Conservation (phyloP, 2,113 vertebrate genomes). For the Synodontis membranacea region DNA sequence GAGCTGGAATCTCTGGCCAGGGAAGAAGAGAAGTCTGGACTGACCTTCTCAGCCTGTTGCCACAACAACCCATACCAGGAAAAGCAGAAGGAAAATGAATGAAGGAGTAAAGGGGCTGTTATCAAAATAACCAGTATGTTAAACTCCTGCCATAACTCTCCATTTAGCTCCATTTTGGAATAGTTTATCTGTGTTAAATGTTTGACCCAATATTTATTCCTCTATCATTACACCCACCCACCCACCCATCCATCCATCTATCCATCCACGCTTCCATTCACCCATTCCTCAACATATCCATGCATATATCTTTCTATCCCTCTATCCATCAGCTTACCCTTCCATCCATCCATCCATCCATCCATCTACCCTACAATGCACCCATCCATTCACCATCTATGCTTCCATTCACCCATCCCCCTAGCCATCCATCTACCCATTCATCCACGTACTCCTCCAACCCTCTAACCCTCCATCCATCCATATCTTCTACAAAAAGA, state of each 20-base stretch:
- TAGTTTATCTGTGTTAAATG: background rate
- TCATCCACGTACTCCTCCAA: too few relatives aligned
- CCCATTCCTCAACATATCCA: background rate
- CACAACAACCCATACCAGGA: background rate
- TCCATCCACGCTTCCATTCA: background rate
- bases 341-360: background rate
- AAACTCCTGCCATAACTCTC: background rate
- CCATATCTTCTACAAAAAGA: background rate
- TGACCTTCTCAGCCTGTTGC: constrained; percentile 12
- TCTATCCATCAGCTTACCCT: background rate
- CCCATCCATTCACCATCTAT: background rate
- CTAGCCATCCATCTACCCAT: background rate
- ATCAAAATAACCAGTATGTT: background rate
- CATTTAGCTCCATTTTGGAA: background rate
- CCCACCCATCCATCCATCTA: background rate
- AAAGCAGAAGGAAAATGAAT: background rate
- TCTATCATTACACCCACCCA: too few relatives aligned
- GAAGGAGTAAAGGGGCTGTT: background rate
- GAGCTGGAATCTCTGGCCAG: background rate
- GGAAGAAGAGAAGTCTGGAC: background rate
- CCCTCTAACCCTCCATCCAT: too few relatives aligned
- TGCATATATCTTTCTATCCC: background rate
- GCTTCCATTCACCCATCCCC: background rate
- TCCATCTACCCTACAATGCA: background rate
- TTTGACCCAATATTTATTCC: background rate